These are phyloP conservation scores for Radopholus similis DNA, from an alignment of 1,140 invertebrate species.

Conservation along the genomic window DNA sequence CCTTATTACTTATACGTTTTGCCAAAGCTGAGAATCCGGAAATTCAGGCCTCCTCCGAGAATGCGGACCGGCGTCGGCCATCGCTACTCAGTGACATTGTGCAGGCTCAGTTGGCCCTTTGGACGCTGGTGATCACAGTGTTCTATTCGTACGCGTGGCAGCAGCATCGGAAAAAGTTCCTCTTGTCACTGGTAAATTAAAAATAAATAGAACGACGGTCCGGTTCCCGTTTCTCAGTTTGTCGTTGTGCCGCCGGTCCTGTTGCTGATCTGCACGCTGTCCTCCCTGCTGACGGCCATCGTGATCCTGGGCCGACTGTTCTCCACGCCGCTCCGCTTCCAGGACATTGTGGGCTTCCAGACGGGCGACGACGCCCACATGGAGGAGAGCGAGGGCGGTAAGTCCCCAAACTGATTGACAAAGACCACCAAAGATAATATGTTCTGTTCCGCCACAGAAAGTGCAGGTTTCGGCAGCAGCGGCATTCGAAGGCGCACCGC, in stretches of 20 bases:
- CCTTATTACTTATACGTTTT: too few species aligned
- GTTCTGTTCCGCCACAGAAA: not conserved
- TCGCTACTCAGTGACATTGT: slow-evolving; percentile 41
- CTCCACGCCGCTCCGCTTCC: slow-evolving; percentile 38
- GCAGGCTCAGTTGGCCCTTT: slow-evolving; percentile 45
- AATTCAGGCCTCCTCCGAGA: slow-evolving; percentile 46
- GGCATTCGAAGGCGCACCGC: slow-evolving; percentile 2
- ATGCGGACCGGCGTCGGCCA: slow-evolving; percentile 23
- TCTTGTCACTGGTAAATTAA: slow-evolving; percentile 37
- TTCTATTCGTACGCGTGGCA: slow-evolving; percentile 47
- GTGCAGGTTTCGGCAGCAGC: not conserved
- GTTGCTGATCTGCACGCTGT: slow-evolving; percentile 33
- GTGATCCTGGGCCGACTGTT: slow-evolving; percentile 43
- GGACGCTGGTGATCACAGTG: slow-evolving; percentile 38
- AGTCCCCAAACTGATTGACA: slow-evolving; percentile 7
- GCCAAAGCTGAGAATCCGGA: too few species aligned
- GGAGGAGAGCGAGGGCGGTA: slow-evolving; percentile 12
- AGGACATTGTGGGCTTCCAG: slow-evolving; percentile 33
- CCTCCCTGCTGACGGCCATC: slow-evolving; percentile 37
- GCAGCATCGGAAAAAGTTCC: slow-evolving; percentile 47
- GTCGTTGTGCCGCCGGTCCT: slow-evolving; percentile 42
- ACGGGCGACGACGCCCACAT: slow-evolving; percentile 6
- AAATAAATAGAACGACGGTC: slow-evolving; percentile 7
- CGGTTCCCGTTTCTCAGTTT: slow-evolving; percentile 28
- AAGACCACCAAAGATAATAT: too few species aligned